Evolutionary conservation across 2,888 invertebrate species (phyloP), one percentile per base, ranked within the genome.

Genomic region (Autographa pulchrina): DNA sequence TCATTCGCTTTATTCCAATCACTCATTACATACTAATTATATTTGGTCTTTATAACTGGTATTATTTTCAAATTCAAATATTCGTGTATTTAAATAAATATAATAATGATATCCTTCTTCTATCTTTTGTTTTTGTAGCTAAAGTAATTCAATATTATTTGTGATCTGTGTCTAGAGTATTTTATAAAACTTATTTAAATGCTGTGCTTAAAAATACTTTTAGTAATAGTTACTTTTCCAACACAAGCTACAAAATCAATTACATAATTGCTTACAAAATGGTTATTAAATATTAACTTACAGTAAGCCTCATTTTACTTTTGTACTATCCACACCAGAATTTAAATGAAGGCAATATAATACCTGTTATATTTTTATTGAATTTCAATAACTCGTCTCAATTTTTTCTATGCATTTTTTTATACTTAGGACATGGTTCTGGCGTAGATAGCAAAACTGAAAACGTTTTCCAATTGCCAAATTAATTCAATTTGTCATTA

Each of bases 401-500:
- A 38, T 11, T 41, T 41, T 41, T 25, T 25, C 25, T 25, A 25
- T 2, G 3, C 25, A 25, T 25, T 25, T 25, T 25, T 25, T 1
- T 2, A 25, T 25, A 25, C 25, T 25, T 25, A 25, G 25, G 25
- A 25, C n/a, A 35, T 18, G 9, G n/a, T 60, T 38, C 18, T 18
- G 38, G 31, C 38, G 18, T 38, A 59, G 62, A 77, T 64, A 65
- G 58, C 58, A 35, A 62, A 77, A 72, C 56, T 16, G 43, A 70
- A 62, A 65, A 25, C 54, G 61, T 20, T 59, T 43, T 54, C 31
- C 58, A 2, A 61, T 60, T 25, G 65, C 60, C 59, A 62, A 41
- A 70, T 18, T 8, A 61, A 35, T 75, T 52, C 73, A 80, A 71
- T 62, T 72, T 56, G 41, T 41, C 58, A 68, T 58, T 41, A 64